A percentile compares a stretch with the other conserved stretches of the same genome.
phyloP scores from a whole-genome alignment of 2,797 vertebrate species.

The Enteromius mattozi region DNA sequence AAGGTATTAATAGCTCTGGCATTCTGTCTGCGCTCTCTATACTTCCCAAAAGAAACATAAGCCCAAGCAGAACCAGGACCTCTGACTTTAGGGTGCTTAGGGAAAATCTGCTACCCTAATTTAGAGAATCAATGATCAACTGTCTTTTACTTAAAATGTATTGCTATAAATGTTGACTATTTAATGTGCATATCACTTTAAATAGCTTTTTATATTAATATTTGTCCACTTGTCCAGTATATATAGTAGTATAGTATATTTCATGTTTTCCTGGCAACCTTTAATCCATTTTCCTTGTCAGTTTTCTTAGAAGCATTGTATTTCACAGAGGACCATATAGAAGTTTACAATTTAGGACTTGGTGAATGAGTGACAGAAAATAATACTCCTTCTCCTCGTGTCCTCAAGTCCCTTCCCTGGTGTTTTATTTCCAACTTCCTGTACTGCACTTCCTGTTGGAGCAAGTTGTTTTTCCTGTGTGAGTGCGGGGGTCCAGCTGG shows the following conservation, averaged over 20 bases:
- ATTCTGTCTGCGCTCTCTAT: constrained; percentile 45
- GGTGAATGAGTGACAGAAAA: constrained; percentile 22
- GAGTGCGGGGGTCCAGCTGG: constrained; percentile 9
- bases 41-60: constrained; percentile 59
- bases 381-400: constrained; percentile 18
- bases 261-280: not conserved
- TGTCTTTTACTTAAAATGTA: constrained; percentile 14
- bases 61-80: constrained; percentile 49
- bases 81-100: constrained; percentile 52
- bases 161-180: not conserved
- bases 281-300: not conserved
- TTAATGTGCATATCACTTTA: not conserved
- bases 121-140: constrained; percentile 43
- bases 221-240: not conserved
- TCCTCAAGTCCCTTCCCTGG: constrained; percentile 54
- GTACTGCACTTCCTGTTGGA: constrained; percentile 56
- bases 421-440: constrained; percentile 64
- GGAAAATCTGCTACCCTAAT: constrained; percentile 57
- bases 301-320: not conserved
- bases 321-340: not conserved
- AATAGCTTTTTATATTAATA: not conserved
- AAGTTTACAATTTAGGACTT: constrained; percentile 1
- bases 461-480: constrained; percentile 36
- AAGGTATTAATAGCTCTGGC: constrained; percentile 64
- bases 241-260: not conserved